phyloP scores from a whole-genome alignment of 1,140 invertebrate species.

The Drosophila kohkoa region DNA sequence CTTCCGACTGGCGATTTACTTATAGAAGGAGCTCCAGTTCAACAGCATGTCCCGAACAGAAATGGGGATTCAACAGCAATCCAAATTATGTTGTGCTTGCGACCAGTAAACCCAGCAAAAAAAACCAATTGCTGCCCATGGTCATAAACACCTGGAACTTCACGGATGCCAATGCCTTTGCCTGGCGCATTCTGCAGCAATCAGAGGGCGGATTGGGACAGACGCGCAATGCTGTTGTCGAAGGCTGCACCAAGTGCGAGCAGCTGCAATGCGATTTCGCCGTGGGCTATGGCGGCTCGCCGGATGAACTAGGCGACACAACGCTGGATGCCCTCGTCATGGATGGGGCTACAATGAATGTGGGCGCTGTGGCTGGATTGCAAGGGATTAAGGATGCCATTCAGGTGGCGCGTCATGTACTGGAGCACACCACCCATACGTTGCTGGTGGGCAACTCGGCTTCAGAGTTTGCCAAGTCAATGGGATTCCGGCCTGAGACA shows the following conservation, averaged over 20 bases:
- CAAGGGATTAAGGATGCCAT: constrained; percentile 95
- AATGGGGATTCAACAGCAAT: constrained; percentile 1
- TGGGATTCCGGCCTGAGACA: constrained; percentile 95
- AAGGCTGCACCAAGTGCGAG: constrained; percentile 95
- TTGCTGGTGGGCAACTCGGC: constrained; percentile 95
- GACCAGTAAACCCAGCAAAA: not conserved
- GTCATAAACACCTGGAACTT: constrained; percentile 84
- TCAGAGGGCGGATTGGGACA: constrained; percentile 53
- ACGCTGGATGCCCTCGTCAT: constrained; percentile 99
- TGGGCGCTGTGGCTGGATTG: constrained; percentile 96
- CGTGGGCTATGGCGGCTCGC: constrained; percentile 97
- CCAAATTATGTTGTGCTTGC: not conserved
- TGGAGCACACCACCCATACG: constrained; percentile 96
- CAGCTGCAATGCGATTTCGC: constrained; percentile 94
- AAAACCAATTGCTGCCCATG: constrained; percentile 56
- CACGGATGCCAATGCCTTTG: constrained; percentile 62
- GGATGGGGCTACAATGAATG: constrained; percentile 93
- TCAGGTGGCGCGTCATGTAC: constrained; percentile 94
- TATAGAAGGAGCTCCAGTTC: not conserved
- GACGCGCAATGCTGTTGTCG: constrained; percentile 88
- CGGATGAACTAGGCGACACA: constrained; percentile 98
- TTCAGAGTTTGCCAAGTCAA: constrained; percentile 89
- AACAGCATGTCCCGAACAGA: not conserved
- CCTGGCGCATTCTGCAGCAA: constrained; percentile 70
- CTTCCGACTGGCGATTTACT: not conserved